Conservation (phyloP, 2,113 vertebrate genomes). For the Forbesichthys agassizii region DNA sequence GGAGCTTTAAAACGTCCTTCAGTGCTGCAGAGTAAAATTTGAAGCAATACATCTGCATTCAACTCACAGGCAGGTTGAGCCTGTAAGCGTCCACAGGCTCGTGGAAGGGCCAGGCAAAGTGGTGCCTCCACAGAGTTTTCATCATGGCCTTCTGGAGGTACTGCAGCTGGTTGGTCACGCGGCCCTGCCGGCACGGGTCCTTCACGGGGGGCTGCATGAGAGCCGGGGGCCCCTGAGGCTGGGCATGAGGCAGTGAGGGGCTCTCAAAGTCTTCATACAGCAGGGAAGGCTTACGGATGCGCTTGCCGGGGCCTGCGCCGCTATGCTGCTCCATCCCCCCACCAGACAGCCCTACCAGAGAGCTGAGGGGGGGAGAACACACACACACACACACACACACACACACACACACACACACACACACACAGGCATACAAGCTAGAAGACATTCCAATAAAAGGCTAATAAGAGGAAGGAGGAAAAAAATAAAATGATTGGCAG, state of each 20-base stretch:
- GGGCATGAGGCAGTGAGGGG: slow-evolving; percentile 77
- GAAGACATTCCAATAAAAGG: not conserved
- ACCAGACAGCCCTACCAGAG: slow-evolving; percentile 64
- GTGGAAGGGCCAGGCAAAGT: slow-evolving; percentile 94
- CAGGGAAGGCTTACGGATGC: slow-evolving; percentile 91
- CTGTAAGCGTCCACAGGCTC: slow-evolving; percentile 89
- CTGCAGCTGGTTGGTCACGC: slow-evolving; percentile 91
- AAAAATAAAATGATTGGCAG: no score
- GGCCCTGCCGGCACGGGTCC: slow-evolving; percentile 82
- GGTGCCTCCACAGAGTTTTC: slow-evolving; percentile 91
- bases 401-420: no score
- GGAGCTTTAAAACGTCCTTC: no score
- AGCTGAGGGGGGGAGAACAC: slow-evolving; percentile 39
- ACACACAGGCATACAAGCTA: not conserved
- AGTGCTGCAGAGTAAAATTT: not conserved
- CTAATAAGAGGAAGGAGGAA: no score
- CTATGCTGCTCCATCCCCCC: slow-evolving; percentile 66
- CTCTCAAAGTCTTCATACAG: slow-evolving; percentile 93
- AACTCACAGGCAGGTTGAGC: slow-evolving; percentile 79
- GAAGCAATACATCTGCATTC: not conserved
- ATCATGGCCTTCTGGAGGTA: slow-evolving; percentile 90
- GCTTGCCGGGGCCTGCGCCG: slow-evolving; percentile 81
- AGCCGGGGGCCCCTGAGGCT: slow-evolving; percentile 67
- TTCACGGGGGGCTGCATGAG: slow-evolving; percentile 76
- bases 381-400: not conserved